phyloP scores from a whole-genome alignment of 2,888 invertebrate species.

The Apamea monoglypha region DNA sequence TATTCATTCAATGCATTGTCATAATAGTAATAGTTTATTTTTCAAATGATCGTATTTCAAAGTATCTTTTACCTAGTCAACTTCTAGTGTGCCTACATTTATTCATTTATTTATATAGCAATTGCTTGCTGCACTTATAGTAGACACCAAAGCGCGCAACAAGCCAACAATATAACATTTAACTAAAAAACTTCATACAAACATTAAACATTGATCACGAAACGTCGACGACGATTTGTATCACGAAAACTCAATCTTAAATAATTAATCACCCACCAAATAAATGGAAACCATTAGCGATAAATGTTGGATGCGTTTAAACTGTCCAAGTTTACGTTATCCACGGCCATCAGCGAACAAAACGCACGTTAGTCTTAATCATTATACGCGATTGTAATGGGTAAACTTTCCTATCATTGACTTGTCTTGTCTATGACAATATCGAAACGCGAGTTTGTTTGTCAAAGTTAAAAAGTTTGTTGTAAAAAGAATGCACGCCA shows the following conservation, averaged over 20 bases:
- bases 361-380: conserved; percentile 53
- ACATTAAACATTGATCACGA: no score
- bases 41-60: not conserved
- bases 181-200: no score
- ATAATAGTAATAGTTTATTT: not conserved
- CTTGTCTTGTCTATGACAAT: conserved; percentile 25
- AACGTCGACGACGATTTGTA: no score
- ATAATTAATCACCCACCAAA: conserved; percentile 31
- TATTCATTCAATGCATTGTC: not conserved
- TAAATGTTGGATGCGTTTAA: conserved; percentile 46
- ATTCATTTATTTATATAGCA: no score
- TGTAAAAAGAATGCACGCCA: not conserved
- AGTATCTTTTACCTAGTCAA: not conserved
- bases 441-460: conserved; percentile 14
- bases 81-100: not conserved
- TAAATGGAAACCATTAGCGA: conserved; percentile 47
- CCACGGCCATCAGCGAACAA: conserved; percentile 47
- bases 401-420: conserved; percentile 62
- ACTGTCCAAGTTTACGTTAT: conserved; percentile 53
- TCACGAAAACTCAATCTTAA: conserved; percentile 7
- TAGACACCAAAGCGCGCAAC: no score
- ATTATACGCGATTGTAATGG: conserved; percentile 61
- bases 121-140: no score
- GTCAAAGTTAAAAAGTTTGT: not conserved
- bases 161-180: no score